A percentile compares a stretch with the other conserved stretches of the same genome.
Conservation (phyloP, 2,113 vertebrate genomes). For the Oenanthe melanoleuca region DNA sequence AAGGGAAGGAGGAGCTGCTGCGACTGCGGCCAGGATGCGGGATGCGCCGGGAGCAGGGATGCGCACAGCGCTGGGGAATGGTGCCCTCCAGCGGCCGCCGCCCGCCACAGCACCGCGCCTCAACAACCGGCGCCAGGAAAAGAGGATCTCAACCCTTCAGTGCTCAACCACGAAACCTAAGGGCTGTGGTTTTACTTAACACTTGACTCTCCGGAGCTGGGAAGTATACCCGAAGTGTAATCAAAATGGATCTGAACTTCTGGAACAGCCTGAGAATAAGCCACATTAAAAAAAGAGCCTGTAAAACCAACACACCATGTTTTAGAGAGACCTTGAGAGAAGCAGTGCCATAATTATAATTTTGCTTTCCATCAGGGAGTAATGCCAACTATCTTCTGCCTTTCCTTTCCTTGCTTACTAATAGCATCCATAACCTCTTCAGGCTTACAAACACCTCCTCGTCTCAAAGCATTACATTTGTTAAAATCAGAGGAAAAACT, state of each 20-base stretch:
- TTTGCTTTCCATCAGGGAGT: not conserved
- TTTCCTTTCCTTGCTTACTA: not conserved
- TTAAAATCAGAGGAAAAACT: not conserved
- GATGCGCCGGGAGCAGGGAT: rapidly evolving
- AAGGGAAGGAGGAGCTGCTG: not conserved
- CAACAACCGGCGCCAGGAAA: rapidly evolving
- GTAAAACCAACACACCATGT: not conserved
- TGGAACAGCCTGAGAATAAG: not conserved
- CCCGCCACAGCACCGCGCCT: not conserved
- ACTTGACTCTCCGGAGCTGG: too few relatives aligned
- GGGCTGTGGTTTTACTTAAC: rapidly evolving
- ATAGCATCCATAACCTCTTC: not conserved
- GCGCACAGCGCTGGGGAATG: not conserved
- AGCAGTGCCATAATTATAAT: not conserved
- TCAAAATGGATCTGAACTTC: not conserved
- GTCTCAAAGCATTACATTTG: not conserved
- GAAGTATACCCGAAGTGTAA: not conserved
- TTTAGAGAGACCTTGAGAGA: not conserved
- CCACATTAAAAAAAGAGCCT: not conserved
- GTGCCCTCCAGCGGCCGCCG: slow-evolving; percentile 62
- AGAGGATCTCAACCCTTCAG: not conserved
- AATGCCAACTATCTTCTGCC: not conserved
- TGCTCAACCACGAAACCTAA: rapidly evolving
- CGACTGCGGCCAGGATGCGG: rapidly evolving
- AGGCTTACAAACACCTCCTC: not conserved